Conservation (phyloP, 2,113 vertebrate species). For the Tringa solitaria region DNA sequence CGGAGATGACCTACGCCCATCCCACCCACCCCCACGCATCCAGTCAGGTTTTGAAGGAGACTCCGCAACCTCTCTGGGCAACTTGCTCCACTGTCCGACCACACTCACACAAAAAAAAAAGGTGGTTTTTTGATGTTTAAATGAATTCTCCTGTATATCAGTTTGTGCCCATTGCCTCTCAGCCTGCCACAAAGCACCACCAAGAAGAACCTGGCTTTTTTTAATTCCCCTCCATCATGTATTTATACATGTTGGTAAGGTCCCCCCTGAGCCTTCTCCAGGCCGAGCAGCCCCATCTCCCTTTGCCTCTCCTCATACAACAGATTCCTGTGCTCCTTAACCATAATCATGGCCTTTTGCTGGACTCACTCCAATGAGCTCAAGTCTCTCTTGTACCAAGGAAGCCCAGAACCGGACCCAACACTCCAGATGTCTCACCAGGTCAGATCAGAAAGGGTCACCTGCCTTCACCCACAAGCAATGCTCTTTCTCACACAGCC, state of each 20-base stretch:
- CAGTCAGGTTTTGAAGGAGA: background rate
- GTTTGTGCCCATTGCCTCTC: background rate
- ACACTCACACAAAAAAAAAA: background rate
- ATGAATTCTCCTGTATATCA: background rate
- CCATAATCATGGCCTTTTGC: background rate
- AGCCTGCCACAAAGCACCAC: background rate
- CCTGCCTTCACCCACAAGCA: too few relatives aligned
- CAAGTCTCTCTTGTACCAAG: fast-evolving
- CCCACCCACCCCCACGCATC: fast-evolving
- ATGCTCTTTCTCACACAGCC: background rate
- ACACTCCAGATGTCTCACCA: too few relatives aligned
- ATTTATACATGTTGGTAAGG: fast-evolving
- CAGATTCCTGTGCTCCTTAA: background rate
- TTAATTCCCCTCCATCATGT: background rate
- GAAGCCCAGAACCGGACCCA: background rate
- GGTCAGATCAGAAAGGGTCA: background rate
- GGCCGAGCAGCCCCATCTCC: background rate
- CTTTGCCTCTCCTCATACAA: background rate
- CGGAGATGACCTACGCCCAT: background rate
- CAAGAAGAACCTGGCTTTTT: background rate
- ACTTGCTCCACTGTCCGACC: background rate
- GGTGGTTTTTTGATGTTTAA: background rate
- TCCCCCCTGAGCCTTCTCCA: background rate
- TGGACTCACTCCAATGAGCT: background rate
- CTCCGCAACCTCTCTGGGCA: background rate